These are phyloP conservation scores for Drosophila kohkoa DNA, from an alignment of 1,140 invertebrate species.

Conservation along the genomic window DNA sequence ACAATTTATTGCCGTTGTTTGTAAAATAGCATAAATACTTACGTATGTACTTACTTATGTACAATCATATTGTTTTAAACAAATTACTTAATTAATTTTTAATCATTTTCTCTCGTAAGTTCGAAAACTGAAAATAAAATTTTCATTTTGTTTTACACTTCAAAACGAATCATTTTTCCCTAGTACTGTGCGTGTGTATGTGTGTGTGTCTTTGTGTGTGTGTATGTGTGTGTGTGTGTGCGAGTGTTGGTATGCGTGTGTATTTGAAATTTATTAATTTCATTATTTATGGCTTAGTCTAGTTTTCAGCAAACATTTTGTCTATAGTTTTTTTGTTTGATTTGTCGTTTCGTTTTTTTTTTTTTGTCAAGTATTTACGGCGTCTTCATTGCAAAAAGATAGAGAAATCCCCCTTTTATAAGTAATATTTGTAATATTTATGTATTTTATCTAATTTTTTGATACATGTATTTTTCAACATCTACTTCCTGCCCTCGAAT, in stretches of 20 bases:
- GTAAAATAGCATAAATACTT: conserved; percentile 48
- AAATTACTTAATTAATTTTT: conserved; percentile 45
- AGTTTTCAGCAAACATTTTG: conserved; percentile 7
- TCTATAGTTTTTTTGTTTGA: background rate
- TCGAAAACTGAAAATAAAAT: conserved; percentile 47
- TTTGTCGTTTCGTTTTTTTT: background rate
- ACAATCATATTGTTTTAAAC: conserved; percentile 53
- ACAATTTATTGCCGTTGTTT: conserved; percentile 47
- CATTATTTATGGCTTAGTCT: conserved; percentile 7
- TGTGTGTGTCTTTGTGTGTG: background rate
- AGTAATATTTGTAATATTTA: conserved; percentile 54
- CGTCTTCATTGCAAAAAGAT: conserved; percentile 30
- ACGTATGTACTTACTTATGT: conserved; percentile 39
- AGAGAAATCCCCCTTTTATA: conserved; percentile 43
- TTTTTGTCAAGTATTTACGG: conserved; percentile 10
- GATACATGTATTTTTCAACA: conserved; percentile 82
- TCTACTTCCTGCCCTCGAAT: conserved; percentile 82
- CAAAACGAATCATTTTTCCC: conserved; percentile 29
- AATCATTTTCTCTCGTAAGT: conserved; percentile 19
- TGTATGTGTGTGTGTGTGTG: background rate
- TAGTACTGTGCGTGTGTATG: conserved; percentile 15
- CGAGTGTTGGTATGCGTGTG: conserved; percentile 4
- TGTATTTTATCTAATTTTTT: conserved; percentile 78
- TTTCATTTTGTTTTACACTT: conserved; percentile 47
- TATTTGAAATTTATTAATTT: conserved; percentile 5